Evolutionary conservation across 2,888 invertebrate species (phyloP), one percentile per base, ranked within the genome.

Genomic region (Cephus rjabovi): DNA sequence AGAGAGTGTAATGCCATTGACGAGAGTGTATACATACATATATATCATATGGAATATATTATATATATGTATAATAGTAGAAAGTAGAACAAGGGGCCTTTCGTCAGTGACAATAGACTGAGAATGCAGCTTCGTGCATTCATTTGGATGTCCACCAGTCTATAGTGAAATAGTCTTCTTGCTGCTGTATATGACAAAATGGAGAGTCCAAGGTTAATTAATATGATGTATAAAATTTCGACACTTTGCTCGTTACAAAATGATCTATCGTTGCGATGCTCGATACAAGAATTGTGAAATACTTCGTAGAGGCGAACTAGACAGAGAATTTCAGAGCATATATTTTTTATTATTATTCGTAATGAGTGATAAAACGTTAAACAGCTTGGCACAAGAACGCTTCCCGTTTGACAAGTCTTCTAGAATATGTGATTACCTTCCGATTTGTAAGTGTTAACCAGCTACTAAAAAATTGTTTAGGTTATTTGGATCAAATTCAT

Each of bases 121-220:
- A 81, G 81, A 82, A 76, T 80, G 80, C 75, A 56, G 75, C 80
- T 79, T 80, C 76, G 40, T 76, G 73, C 68, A 37, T 75, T 77
- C 79, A 77, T 79, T 79, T 93, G 76, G 93, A 34, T 12, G 31
- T 71, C 71, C 31, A 71, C 15, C 71, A 71, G 23, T 33, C 34
- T 6, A 31, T 30, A 71, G 71, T 9, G 71, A 71, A 31, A 34
- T 23, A 71, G 12, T 31, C n/a, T 12, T 71, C 4, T 31, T 23
- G 23, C 9, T 9, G 23, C 23, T 56, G 56, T 23, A 15, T 56
- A 23, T 23, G 2, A 56, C 23, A 56, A 56, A 56, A 9, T 23
- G 23, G 56, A 56, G 40, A 40, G 56, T 56, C 23, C 56, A 56
- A 56, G 56, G 56, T 56, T 56, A 56, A 56, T 56, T 56, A 56